Evolutionary conservation across 2,113 vertebrate genomes (phyloP).

Genomic region (Dasypus novemcinctus): DNA sequence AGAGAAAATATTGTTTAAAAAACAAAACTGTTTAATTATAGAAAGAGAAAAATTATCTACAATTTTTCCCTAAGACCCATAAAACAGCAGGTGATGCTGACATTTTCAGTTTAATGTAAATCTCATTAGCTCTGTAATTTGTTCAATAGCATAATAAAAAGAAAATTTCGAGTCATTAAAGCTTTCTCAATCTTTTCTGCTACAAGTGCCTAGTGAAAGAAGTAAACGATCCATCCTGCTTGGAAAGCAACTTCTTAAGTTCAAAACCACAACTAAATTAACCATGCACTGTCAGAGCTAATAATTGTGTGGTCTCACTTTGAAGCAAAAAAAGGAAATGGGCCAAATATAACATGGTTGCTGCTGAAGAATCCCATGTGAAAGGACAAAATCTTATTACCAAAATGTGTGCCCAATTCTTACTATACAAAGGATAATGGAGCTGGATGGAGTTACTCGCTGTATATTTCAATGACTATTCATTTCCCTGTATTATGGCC

Average conservation of each 20-base stretch:
- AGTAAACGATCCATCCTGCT: constrained; percentile 51
- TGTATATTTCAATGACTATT: neutral
- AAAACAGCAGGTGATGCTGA: constrained; percentile 55
- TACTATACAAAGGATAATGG: neutral
- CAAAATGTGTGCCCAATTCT: neutral
- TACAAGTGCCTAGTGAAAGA: constrained; percentile 69
- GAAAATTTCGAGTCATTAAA: constrained; percentile 71
- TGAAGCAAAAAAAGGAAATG: constrained; percentile 30
- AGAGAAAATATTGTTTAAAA: constrained; percentile 71
- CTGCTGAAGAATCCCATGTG: neutral
- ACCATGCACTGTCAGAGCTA: constrained; percentile 24
- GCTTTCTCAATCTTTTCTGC: constrained; percentile 58
- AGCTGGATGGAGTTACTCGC: neutral
- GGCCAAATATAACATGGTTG: neutral
- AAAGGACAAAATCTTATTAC: neutral
- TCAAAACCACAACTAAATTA: constrained; percentile 62
- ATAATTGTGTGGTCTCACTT: neutral
- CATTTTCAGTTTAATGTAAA: constrained; percentile 47
- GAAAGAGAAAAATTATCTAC: constrained; percentile 31
- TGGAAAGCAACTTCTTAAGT: constrained; percentile 54
- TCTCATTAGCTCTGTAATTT: constrained; percentile 76
- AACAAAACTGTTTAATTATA: constrained; percentile 48
- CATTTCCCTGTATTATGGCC: neutral
- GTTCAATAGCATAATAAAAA: constrained; percentile 72
- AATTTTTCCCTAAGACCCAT: constrained; percentile 37